Evolutionary conservation across 2,888 invertebrate genomes (phyloP).

Genomic region (Hydrotaea diabolus): DNA sequence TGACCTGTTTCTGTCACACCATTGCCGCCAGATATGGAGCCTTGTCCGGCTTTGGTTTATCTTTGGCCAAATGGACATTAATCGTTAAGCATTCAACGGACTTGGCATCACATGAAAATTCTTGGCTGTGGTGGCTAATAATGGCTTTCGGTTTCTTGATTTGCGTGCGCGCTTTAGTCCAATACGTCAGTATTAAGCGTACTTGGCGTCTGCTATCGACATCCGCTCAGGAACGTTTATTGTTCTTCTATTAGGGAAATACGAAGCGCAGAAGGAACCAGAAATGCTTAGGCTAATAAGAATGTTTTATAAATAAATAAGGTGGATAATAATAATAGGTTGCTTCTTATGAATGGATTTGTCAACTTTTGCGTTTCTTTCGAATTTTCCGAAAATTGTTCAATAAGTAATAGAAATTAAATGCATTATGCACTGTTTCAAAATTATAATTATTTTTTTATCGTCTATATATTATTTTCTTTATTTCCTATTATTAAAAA

Average conservation of each 20-base stretch:
- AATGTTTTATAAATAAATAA: conserved; percentile 18
- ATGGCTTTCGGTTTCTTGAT: conserved; percentile 94
- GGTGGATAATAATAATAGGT: background rate
- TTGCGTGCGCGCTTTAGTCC: conserved; percentile 92
- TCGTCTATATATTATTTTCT: no score
- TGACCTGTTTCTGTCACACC: conserved; percentile 96
- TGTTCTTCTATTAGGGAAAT: conserved; percentile 89
- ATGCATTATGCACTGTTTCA: no score
- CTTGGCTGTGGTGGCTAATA: conserved; percentile 95
- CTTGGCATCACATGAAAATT: conserved; percentile 92
- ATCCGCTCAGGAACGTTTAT: conserved; percentile 91
- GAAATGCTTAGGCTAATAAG: conserved; percentile 21
- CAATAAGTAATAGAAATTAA: background rate
- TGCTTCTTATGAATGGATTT: conserved; percentile 14
- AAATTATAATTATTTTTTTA: no score
- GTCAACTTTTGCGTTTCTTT: background rate
- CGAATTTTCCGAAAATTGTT: background rate
- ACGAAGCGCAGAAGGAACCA: conserved; percentile 10
- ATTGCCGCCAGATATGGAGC: conserved; percentile 96
- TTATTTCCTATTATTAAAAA: no score
- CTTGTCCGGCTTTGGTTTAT: conserved; percentile 94
- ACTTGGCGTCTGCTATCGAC: conserved; percentile 93
- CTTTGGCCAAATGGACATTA: conserved; percentile 96
- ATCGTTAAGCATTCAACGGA: conserved; percentile 96
- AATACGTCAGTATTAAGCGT: conserved; percentile 93